phyloP scores from a whole-genome alignment of 2,888 invertebrate genomes.

The Sphecodes monilicornis region DNA sequence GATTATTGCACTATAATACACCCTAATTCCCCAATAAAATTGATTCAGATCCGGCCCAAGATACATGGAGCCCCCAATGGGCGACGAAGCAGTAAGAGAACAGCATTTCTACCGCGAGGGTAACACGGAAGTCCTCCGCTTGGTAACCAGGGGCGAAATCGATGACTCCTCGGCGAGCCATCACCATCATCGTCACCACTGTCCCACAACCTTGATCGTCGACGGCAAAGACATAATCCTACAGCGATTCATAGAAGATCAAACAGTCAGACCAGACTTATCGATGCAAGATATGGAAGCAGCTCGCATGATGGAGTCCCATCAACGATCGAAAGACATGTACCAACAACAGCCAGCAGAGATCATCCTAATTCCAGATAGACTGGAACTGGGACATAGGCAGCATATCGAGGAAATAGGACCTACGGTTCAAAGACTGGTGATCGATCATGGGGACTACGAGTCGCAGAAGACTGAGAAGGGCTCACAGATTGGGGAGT shows the following conservation, averaged over 20 bases:
- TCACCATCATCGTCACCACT: slow-evolving; percentile 46
- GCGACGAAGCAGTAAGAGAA: slow-evolving; percentile 86
- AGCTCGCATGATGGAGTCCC: slow-evolving; percentile 77
- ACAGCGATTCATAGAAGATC: slow-evolving; percentile 94
- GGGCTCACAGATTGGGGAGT: slow-evolving; percentile 48
- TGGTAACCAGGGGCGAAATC: slow-evolving; percentile 90
- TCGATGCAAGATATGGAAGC: slow-evolving; percentile 75
- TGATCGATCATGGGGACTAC: slow-evolving; percentile 74
- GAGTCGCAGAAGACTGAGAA: slow-evolving; percentile 60
- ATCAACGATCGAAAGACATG: slow-evolving; percentile 68
- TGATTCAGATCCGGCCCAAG: slow-evolving; percentile 46
- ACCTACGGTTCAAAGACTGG: slow-evolving; percentile 74
- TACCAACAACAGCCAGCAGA: slow-evolving; percentile 69
- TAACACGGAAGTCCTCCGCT: slow-evolving; percentile 92
- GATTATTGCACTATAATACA: no score
- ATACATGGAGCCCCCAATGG: slow-evolving; percentile 67
- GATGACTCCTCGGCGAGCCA: slow-evolving; percentile 86
- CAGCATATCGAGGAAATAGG: slow-evolving; percentile 76
- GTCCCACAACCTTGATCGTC: slow-evolving; percentile 84
- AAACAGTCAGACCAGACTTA: slow-evolving; percentile 78
- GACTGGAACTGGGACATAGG: slow-evolving; percentile 75
- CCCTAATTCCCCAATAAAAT: background rate
- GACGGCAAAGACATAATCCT: slow-evolving; percentile 93
- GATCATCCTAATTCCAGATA: slow-evolving; percentile 77
- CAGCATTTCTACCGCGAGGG: slow-evolving; percentile 93